Percentiles rank a stretch among this genome's conserved stretches.
Conservation (phyloP, 2,797 vertebrate genomes). For the Anabas testudineus region DNA sequence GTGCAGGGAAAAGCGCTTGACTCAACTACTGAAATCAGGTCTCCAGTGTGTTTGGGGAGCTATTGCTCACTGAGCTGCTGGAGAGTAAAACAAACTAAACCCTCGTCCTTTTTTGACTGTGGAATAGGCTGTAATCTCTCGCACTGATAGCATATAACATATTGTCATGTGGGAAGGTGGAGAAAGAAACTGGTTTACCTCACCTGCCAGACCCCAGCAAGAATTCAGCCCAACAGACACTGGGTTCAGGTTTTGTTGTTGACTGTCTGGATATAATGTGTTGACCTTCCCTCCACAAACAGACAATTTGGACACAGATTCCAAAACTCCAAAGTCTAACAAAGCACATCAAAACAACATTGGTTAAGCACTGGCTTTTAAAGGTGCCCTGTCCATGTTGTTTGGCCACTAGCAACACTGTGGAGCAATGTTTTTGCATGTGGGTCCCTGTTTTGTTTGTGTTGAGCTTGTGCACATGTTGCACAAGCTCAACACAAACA, state of each 20-base stretch:
- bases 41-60: slow-evolving; percentile 20
- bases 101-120: slow-evolving; percentile 6
- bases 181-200: slow-evolving; percentile 9
- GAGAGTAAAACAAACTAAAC: slow-evolving; percentile 19
- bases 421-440: background rate
- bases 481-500: background rate
- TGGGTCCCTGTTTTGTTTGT: background rate
- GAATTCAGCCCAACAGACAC: background rate
- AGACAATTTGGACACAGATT: background rate
- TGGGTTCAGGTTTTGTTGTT: too few relatives aligned
- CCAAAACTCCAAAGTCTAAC: background rate
- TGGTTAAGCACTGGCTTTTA: background rate
- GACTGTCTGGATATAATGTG: background rate
- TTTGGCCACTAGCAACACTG: background rate
- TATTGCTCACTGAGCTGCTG: slow-evolving; percentile 34
- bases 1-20: slow-evolving; percentile 20
- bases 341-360: background rate
- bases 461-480: background rate
- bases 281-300: background rate
- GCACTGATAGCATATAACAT: background rate
- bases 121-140: background rate
- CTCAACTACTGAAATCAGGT: slow-evolving; percentile 43
- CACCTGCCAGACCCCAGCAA: background rate
- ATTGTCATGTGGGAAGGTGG: background rate
- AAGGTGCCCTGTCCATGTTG: background rate